Evolutionary conservation across 2,888 invertebrate genomes (phyloP), one percentile per base, ranked within the genome.

Genomic region (Agriopis leucophaearia): DNA sequence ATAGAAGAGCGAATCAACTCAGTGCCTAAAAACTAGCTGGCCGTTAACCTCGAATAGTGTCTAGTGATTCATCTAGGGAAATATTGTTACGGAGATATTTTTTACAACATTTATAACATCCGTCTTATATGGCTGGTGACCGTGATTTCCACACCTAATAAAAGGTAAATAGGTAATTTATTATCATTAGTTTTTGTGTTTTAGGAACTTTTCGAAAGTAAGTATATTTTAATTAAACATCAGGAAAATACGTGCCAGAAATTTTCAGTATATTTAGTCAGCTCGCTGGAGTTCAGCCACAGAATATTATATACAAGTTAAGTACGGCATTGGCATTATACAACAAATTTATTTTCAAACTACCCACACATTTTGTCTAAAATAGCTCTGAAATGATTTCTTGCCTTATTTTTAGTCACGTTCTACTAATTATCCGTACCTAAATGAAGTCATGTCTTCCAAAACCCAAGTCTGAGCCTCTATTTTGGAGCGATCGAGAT

Each of bases 391-490:
- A 52, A 45, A 35, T 18, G 38, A 52, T 48, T 48, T 60, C 42
- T 60, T 54, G 51, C 36, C 56, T 45, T 64, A 61, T 64, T 66
- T 63, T 68, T 48, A 47, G 55, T 66, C 69, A 60, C 57, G 60
- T 52, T 75, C 62, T 35, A 69, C 69, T 74, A 73, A 61, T 75
- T 76, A 77, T 71, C 74, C 38, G 70, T 69, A n/a, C n/a, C n/a
- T n/a, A 75, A 70, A 78, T 69, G 67, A 72, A 79, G 66, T 75
- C 72, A 76, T 83, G 81, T 77, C 82, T 82, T 80, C 82, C 79
- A 79, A 82, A 68, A 70, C 51, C 58, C 66, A 69, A 64, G 69
- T 82, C 79, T 82, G 83, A 13, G 18, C 1, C 10, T 8, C 1
- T 12, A 13, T 47, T 48, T 9, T 27, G 27, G 27, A 2, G 8